Evolutionary conservation across 2,113 vertebrate genomes (phyloP).

Genomic region (Dasyprocta punctata): DNA sequence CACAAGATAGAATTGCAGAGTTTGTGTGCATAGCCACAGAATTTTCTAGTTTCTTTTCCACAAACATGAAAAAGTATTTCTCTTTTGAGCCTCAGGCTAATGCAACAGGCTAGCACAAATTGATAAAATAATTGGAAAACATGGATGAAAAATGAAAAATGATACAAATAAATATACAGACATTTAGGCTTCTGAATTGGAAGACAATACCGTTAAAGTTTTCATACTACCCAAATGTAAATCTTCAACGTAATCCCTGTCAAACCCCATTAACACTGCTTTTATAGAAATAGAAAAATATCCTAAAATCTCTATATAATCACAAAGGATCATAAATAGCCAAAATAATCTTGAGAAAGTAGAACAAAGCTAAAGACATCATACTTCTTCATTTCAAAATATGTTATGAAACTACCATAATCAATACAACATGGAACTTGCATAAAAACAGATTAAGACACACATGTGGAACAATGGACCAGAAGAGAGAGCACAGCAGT

Average conservation of each 20-base stretch:
- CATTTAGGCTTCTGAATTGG: neutral
- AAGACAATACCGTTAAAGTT: neutral
- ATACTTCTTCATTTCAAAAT: neutral
- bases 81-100: neutral
- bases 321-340: neutral
- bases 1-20: neutral
- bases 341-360: neutral
- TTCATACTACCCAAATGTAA: neutral
- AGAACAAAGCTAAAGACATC: neutral
- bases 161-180: neutral
- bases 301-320: neutral
- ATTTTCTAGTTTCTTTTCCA: neutral
- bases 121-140: neutral
- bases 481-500: neutral
- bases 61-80: neutral
- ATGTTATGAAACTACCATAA: neutral
- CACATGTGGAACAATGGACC: neutral
- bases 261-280: neutral
- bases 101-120: neutral
- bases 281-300: neutral
- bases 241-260: neutral
- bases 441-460: neutral
- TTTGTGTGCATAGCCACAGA: neutral
- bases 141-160: neutral
- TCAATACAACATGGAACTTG: neutral